Base-by-base conservation (phyloP, 2,797 vertebrate genomes). In the Podarcis siculus region DNA sequence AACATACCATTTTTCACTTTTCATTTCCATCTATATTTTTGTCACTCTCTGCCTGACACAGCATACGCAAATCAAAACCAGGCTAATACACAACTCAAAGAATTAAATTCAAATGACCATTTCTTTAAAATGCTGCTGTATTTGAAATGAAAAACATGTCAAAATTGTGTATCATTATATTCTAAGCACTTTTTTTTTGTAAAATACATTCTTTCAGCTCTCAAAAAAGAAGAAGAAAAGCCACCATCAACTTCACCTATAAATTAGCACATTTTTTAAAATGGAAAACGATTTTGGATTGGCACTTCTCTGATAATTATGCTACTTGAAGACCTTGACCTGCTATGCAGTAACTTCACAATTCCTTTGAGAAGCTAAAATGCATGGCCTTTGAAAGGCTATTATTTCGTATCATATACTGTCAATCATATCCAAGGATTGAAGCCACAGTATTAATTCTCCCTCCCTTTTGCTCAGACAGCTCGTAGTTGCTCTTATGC, bases 291-390 rank as follows among this genome's bases (percentile, higher is more conserved):
- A 61, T 85, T 87, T 87, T 82, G 71, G 83, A 81, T 19, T 76
- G 82, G 71, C 86, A 81, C 82, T 87, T 81, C 61, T 77, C n/a
- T 82, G 61, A 82, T 89, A 89, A 89, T 86, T 87, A 87, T 80
- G 61, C 71, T 69, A 69, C 82, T 81, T 76, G 77, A 12, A 83
- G 82, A 79, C 69, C 73, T 90, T 19, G 88, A 89, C 88, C 83
- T 8, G 42, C 1, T 9, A 27, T 80, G n/a, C 49, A 71, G 27
- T 81, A 87, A 35, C 61, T 75, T 90, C 1, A 79, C 49, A 27
- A 37, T 90, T 92, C 67, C 25, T 82, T 72, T 89, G 90, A 82
- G 75, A 86, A 89, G 72, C 21, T 90, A 64, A 92, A 88, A 82
- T 0, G 9, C 49, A 69, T 64, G 71, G 71, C 82, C 71, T 87